Conservation (phyloP, 1,140 invertebrate species). For the Trigoniulus corallinus region DNA sequence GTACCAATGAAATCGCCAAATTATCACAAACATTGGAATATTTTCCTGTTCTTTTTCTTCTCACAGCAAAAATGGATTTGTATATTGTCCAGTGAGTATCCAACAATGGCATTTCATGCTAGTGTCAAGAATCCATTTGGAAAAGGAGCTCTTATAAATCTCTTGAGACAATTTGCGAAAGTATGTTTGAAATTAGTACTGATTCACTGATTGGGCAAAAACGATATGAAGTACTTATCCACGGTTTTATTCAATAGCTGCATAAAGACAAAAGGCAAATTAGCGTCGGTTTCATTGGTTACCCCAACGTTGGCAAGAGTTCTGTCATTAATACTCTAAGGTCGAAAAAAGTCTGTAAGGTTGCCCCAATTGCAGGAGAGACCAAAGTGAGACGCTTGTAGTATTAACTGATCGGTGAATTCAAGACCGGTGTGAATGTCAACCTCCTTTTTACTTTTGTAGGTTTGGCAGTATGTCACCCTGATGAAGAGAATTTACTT, state of each 20-base stretch:
- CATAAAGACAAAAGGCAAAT: constrained; percentile 96
- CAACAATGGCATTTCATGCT: constrained; percentile 95
- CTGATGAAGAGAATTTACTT: constrained; percentile 93
- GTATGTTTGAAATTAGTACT: constrained; percentile 15
- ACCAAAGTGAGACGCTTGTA: constrained; percentile 85
- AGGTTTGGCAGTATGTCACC: constrained; percentile 95
- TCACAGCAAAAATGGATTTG: constrained; percentile 40
- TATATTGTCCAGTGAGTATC: constrained; percentile 81
- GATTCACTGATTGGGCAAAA: neutral
- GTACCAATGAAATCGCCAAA: neutral
- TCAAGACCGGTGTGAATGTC: no score
- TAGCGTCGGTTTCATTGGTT: constrained; percentile 96
- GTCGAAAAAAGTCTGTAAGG: constrained; percentile 92
- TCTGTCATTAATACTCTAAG: constrained; percentile 94
- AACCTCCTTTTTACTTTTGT: neutral
- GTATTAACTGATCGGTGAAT: no score
- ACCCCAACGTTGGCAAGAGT: constrained; percentile 98
- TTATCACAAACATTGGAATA: neutral
- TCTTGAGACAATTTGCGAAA: constrained; percentile 91
- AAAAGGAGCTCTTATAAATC: constrained; percentile 91
- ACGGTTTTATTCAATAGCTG: constrained; percentile 31
- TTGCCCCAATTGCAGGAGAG: constrained; percentile 96
- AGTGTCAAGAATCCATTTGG: constrained; percentile 96
- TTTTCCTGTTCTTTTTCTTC: constrained; percentile 3
- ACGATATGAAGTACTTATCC: neutral